Conservation (phyloP, 2,113 vertebrate species). For the Ardeotis arabs region DNA sequence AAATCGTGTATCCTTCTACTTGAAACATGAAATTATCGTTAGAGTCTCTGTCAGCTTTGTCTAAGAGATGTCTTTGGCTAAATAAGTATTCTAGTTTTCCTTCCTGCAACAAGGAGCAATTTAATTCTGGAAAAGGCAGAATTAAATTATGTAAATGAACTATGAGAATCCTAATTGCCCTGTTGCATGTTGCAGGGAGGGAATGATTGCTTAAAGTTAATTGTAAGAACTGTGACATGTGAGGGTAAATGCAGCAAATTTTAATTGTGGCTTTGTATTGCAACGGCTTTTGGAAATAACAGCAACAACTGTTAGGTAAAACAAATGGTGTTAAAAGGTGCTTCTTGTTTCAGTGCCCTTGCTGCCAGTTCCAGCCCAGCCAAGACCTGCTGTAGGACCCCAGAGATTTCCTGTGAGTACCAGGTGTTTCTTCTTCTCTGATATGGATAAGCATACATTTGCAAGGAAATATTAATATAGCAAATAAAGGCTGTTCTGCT, state of each 20-base stretch:
- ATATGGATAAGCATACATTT: constrained; percentile 77
- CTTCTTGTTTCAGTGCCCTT: constrained; percentile 90
- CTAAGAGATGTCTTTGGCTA: background rate
- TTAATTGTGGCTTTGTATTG: background rate
- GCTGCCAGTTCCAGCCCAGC: constrained; percentile 93
- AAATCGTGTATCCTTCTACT: background rate
- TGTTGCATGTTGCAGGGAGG: constrained; percentile 49
- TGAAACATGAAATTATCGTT: background rate
- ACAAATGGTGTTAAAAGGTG: constrained; percentile 55
- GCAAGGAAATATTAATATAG: constrained; percentile 80
- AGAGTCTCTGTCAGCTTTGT: constrained; percentile 13
- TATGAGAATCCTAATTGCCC: constrained; percentile 41
- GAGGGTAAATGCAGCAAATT: background rate
- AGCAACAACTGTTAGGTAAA: background rate
- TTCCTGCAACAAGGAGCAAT: constrained; percentile 14
- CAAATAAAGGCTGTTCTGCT: constrained; percentile 78
- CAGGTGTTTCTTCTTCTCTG: constrained; percentile 78
- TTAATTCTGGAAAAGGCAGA: constrained; percentile 39
- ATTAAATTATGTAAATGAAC: constrained; percentile 45
- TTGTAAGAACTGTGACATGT: constrained; percentile 1
- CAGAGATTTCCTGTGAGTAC: constrained; percentile 98
- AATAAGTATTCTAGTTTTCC: background rate
- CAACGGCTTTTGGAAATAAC: background rate
- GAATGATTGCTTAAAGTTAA: constrained; percentile 11
- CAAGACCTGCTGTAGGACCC: constrained; percentile 92